A percentile compares a stretch with the other conserved stretches of the same genome.
Evolutionary conservation across 2,888 invertebrate genomes (phyloP).

Genomic region (Trisateles emortualis): DNA sequence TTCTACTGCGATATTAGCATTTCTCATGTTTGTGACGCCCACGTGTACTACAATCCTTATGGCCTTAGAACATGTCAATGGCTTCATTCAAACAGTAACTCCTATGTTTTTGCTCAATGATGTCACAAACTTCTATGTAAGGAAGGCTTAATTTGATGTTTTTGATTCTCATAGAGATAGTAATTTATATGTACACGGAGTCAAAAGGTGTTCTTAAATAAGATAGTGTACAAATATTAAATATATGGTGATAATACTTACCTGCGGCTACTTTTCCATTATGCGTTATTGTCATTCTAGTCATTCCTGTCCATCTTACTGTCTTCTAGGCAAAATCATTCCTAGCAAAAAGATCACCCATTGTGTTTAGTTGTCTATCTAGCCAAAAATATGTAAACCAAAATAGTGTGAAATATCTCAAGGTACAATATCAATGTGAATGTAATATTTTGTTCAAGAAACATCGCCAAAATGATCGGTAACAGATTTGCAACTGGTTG

Average conservation of each 20-base stretch:
- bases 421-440: background rate
- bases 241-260: too few relatives aligned
- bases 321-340: too few relatives aligned
- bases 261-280: too few relatives aligned
- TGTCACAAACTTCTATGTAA: constrained; percentile 14
- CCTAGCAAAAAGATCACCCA: too few relatives aligned
- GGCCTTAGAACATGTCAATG: constrained; percentile 26
- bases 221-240: too few relatives aligned
- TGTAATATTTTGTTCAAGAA: constrained; percentile 23
- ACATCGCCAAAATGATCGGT: constrained; percentile 18
- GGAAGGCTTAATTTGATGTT: constrained; percentile 9
- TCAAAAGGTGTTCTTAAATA: too few relatives aligned
- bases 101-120: constrained; percentile 29
- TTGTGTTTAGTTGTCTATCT: too few relatives aligned
- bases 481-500: constrained; percentile 26
- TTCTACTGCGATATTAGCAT: constrained; percentile 38
- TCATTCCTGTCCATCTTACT: too few relatives aligned
- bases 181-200: background rate
- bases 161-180: constrained; percentile 10
- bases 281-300: too few relatives aligned
- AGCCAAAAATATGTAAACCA: too few relatives aligned
- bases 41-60: constrained; percentile 33
- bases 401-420: too few relatives aligned
- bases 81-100: constrained; percentile 35
- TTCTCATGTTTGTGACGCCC: constrained; percentile 44